These are phyloP conservation scores for Taeniopygia guttata DNA, from an alignment of 2,797 vertebrate genomes.

Conservation along the genomic window DNA sequence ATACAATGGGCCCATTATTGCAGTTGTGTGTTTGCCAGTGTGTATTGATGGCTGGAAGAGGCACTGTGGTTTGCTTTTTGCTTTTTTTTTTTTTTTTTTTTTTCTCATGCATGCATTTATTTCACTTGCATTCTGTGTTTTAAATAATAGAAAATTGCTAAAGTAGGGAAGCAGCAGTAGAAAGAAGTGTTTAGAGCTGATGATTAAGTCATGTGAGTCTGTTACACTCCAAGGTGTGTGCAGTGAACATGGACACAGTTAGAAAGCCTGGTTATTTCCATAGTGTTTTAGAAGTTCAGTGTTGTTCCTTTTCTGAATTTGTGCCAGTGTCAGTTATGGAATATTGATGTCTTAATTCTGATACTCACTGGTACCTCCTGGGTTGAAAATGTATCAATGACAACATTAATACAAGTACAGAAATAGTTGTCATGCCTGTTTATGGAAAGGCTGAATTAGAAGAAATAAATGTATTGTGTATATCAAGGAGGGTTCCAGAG, in stretches of 20 bases:
- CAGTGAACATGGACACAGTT: neutral
- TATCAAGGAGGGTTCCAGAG: neutral
- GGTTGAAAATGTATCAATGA: neutral
- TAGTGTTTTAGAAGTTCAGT: neutral
- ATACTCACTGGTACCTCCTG: neutral
- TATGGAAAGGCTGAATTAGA: neutral
- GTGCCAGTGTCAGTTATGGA: neutral
- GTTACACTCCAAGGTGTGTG: neutral
- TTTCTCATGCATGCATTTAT: neutral
- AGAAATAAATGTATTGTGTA: neutral
- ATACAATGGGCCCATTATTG: slow-evolving; percentile 55
- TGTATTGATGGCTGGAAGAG: slow-evolving; percentile 40
- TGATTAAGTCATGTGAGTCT: neutral
- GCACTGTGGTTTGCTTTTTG: neutral
- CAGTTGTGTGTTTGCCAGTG: slow-evolving; percentile 38
- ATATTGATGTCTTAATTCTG: neutral
- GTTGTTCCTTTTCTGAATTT: neutral
- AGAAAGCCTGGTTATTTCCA: neutral
- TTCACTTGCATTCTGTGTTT: slow-evolving; percentile 23
- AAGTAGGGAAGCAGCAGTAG: neutral
- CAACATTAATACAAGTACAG: neutral
- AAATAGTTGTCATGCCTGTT: neutral
- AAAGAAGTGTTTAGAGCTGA: neutral
- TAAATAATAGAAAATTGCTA: slow-evolving; percentile 22
- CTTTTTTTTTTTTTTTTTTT: neutral